Evolutionary conservation across 2,888 invertebrate species (phyloP).

Genomic region (Tipula unca): DNA sequence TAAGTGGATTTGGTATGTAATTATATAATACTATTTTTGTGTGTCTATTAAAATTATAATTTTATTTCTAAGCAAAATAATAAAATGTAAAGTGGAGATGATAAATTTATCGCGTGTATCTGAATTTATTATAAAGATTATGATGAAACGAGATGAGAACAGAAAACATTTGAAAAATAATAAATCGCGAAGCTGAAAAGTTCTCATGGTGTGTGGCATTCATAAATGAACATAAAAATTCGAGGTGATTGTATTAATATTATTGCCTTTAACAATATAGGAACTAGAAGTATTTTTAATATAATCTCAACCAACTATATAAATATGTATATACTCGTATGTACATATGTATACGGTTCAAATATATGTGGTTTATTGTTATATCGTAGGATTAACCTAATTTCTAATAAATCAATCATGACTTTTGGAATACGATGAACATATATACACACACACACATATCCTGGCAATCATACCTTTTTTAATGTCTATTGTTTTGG

Average conservation of each 20-base stretch:
- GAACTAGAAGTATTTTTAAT: background rate
- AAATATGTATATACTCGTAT: too few species aligned
- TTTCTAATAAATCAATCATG: background rate
- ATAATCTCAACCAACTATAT: too few species aligned
- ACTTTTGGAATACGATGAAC: background rate
- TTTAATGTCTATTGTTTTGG: background rate
- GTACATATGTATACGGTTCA: too few species aligned
- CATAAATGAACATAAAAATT: background rate
- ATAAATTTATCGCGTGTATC: slow-evolving; percentile 1
- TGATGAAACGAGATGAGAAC: background rate
- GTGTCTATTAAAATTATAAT: background rate
- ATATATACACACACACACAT: background rate
- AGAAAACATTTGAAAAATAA: background rate
- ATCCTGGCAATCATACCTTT: background rate
- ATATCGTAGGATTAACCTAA: background rate
- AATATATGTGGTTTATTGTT: background rate
- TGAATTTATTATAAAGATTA: slow-evolving; percentile 2
- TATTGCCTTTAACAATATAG: background rate
- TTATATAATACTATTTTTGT: background rate
- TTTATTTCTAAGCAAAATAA: background rate
- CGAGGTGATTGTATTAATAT: too few species aligned
- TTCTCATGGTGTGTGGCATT: background rate
- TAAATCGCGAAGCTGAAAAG: background rate
- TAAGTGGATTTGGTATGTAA: background rate
- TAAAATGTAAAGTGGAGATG: background rate